phyloP scores from a whole-genome alignment of 2,797 vertebrate species.

The Corythornis leucogaster region DNA sequence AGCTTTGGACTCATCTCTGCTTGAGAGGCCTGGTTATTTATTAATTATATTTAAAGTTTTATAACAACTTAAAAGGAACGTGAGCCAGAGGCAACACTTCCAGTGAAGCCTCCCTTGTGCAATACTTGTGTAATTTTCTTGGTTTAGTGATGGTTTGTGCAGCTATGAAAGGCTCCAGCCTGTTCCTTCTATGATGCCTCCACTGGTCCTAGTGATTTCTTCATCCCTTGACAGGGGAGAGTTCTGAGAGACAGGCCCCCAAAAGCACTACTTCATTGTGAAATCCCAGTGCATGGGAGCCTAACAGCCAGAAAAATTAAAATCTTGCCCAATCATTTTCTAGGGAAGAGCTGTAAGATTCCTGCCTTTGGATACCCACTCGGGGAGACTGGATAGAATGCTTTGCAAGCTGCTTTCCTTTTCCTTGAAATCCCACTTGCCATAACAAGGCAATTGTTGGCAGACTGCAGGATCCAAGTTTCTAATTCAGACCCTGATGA shows the following conservation, averaged over 20 bases:
- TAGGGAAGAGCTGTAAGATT: not conserved
- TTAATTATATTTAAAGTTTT: slow-evolving; percentile 77
- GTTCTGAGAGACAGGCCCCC: not conserved
- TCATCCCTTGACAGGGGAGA: not conserved
- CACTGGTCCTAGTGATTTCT: not conserved
- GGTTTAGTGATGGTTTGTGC: not conserved
- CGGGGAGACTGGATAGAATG: not conserved
- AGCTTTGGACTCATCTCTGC: slow-evolving; percentile 54
- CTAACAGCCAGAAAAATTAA: not conserved
- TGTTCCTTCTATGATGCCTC: not conserved
- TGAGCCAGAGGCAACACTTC: slow-evolving; percentile 54
- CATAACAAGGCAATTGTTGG: fast-evolving
- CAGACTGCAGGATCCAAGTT: not conserved
- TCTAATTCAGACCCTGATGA: not conserved
- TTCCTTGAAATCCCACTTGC: not conserved
- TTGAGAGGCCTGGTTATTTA: slow-evolving; percentile 70
- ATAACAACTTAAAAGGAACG: slow-evolving; percentile 69
- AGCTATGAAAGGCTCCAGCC: not conserved
- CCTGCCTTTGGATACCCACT: not conserved
- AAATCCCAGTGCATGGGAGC: not conserved
- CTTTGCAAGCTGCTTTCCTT: not conserved
- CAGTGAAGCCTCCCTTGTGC: slow-evolving; percentile 54
- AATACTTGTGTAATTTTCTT: slow-evolving; percentile 50
- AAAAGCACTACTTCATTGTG: not conserved
- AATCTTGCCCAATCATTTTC: not conserved